These are phyloP conservation scores for Diarsia brunnea DNA, from an alignment of 2,888 invertebrate species.

Conservation along the genomic window DNA sequence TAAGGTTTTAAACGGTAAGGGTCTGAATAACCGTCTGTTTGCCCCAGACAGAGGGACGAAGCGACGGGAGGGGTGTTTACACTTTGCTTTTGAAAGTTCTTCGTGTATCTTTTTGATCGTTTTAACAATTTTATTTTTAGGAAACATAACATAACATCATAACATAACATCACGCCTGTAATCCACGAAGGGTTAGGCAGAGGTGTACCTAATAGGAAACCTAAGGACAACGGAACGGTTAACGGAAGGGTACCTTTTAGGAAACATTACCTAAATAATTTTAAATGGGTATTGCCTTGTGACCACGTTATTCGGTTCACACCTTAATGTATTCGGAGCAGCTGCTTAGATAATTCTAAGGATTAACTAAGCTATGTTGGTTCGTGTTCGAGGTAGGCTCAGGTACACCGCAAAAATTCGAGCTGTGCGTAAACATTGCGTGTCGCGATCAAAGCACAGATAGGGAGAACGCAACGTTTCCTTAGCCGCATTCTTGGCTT, in stretches of 20 bases:
- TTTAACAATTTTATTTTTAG: conserved; percentile 1
- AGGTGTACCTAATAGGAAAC: too few species aligned
- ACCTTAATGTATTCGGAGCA: not conserved
- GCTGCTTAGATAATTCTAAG: conserved; percentile 14
- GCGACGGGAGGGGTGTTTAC: not conserved
- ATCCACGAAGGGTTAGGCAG: too few species aligned
- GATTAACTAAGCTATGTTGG: not conserved
- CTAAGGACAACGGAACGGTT: too few species aligned
- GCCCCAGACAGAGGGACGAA: not conserved
- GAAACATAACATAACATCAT: not conserved
- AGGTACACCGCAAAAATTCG: conserved; percentile 34
- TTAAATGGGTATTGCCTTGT: not conserved
- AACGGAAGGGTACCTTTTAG: too few species aligned
- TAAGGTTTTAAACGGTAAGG: not conserved
- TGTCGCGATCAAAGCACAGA: conserved; percentile 47
- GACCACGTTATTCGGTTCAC: not conserved
- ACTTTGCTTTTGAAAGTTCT: not conserved
- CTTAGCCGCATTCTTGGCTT: conserved; percentile 41
- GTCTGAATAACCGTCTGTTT: not conserved
- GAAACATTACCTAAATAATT: not conserved
- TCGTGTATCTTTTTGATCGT: not conserved
- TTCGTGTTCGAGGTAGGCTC: conserved; percentile 17
- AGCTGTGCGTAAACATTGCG: conserved; percentile 52
- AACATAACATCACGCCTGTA: too few species aligned
- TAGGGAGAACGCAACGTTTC: conserved; percentile 57